Base-by-base conservation (phyloP, 1,140 invertebrate genomes). In the Brachionus rotundiformis region DNA sequence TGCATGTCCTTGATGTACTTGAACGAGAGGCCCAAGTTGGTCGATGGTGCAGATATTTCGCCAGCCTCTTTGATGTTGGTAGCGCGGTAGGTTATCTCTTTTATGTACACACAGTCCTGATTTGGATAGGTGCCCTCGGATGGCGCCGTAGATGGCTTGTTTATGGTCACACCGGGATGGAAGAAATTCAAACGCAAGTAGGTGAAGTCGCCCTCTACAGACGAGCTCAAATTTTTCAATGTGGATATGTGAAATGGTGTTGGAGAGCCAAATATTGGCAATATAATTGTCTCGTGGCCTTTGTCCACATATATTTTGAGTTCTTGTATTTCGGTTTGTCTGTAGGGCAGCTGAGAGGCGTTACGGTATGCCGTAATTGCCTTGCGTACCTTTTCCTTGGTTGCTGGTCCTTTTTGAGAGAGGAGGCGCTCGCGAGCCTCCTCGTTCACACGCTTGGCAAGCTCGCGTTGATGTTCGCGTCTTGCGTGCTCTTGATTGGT, bases 101-200 rank as follows among this genome's bases (percentile, higher is more conserved):
- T 71, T 77, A 82, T 47, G 81, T 71, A 44, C 68, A 59, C 29
- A 36, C 83, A 54, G 2, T 95, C 0, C 95, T 94, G 85, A 97
- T 54, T 65, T n/a, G 76, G 47, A 19, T 79, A 59, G 19, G 59
- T 63, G 19, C 49, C 76, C 31, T 79, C 76, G 36, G 76, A 79
- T 2, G 76, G 5, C 16, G 27, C 19, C 13, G 41, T 25, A 19
- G 39, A 13, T 13, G 39, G 25, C 25, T 82, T 73, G 41, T 82
- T 85, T 44, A 87, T 93, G 2, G 94, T 94, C 10, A 94, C 93
- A 8, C 97, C 97, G 29, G 97, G 97, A 89, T 98, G 96, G 87
- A 97, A 98, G 88, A 99, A 99, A 88, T 99, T 99, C 84, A 99
- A 94, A 86, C 98, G 92, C 82, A 99, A 91, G 89, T 98, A 99